Conservation (phyloP, 2,888 invertebrate genomes). For the Bugulina stolonifera region DNA sequence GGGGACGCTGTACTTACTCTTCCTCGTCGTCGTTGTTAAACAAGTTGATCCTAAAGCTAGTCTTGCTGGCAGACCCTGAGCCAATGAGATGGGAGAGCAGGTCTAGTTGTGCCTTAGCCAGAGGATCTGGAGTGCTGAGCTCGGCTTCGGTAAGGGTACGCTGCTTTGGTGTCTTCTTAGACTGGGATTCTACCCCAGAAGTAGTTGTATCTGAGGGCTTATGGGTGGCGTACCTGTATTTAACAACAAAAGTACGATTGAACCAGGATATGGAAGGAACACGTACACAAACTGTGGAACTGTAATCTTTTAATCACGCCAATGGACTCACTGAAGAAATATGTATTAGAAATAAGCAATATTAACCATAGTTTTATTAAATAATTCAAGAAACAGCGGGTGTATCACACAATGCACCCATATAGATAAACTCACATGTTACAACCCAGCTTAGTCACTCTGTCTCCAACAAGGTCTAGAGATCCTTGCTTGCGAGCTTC, state of each 20-base stretch:
- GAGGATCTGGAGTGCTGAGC: conserved; percentile 24
- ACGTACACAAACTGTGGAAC: no score
- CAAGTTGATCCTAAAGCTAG: conserved; percentile 46
- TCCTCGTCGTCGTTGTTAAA: conserved; percentile 40
- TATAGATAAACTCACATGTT: conserved; percentile 48
- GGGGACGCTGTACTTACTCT: no score
- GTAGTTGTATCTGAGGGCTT: conserved; percentile 7
- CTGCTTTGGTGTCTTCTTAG: not conserved
- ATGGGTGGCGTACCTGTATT: conserved; percentile 11
- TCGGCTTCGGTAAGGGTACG: not conserved
- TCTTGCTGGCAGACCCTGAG: conserved; percentile 32
- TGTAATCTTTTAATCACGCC: no score
- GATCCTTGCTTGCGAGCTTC: conserved; percentile 39
- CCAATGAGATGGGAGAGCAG: conserved; percentile 48
- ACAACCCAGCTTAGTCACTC: conserved; percentile 51
- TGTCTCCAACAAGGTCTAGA: conserved; percentile 43
- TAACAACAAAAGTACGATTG: no score
- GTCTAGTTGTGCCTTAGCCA: conserved; percentile 49
- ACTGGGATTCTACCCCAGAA: not conserved
- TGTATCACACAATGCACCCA: not conserved
- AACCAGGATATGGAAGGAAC: no score
- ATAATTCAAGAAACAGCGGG: not conserved
- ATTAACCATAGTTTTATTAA: no score
- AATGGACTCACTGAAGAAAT: no score
- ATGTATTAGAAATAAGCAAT: no score